Evolutionary conservation across 2,888 invertebrate species (phyloP).

Genomic region (Megastigmus dorsalis): DNA sequence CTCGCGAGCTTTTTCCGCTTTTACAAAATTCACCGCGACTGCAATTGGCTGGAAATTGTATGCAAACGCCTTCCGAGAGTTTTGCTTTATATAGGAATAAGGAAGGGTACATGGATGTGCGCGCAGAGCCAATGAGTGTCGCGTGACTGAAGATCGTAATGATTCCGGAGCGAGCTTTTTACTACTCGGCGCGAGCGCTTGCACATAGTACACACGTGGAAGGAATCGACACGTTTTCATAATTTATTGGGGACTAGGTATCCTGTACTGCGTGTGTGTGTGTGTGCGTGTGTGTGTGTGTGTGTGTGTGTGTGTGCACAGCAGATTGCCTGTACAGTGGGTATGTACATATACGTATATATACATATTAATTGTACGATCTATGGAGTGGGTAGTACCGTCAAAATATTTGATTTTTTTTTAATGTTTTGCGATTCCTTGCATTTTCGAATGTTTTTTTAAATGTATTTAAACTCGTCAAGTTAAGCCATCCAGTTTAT

Average conservation of each 20-base stretch:
- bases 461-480: too few species aligned
- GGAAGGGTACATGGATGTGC: too few species aligned
- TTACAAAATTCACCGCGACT: neutral
- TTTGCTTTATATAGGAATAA: too few species aligned
- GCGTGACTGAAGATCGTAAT: slow-evolving; percentile 30
- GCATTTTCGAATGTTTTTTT: too few species aligned
- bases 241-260: slow-evolving; percentile 9
- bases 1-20: neutral
- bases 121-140: too few species aligned
- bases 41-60: too few species aligned
- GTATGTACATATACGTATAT: too few species aligned
- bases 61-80: too few species aligned
- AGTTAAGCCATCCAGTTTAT: too few species aligned
- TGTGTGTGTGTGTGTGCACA: neutral
- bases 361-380: too few species aligned
- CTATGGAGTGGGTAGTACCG: neutral
- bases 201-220: neutral
- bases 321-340: neutral
- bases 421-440: neutral
- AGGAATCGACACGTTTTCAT: slow-evolving; percentile 23
- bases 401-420: neutral
- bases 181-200: neutral
- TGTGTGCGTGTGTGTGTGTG: neutral
- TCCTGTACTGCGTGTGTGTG: slow-evolving; percentile 11
- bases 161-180: slow-evolving; percentile 2